phyloP scores from a whole-genome alignment of 2,797 vertebrate genomes.

The Microctenopoma steveboyesi region DNA sequence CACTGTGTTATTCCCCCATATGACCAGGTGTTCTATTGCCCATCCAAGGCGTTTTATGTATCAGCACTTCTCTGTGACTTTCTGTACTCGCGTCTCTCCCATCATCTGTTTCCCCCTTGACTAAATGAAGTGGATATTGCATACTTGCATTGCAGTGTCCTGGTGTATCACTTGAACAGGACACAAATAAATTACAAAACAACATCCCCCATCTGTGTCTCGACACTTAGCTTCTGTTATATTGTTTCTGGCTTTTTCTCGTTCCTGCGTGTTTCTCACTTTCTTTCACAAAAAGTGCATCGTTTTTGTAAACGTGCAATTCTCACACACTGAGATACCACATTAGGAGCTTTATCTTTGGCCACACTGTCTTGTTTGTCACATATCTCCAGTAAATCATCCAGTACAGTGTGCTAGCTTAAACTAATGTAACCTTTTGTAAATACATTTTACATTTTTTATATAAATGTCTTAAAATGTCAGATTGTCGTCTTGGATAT shows the following conservation, averaged over 20 bases:
- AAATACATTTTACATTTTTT: no score
- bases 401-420: no score
- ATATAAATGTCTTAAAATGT: no score
- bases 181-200: slow-evolving; percentile 15
- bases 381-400: not conserved
- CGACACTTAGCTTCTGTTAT: not conserved
- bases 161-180: slow-evolving; percentile 22
- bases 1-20: slow-evolving; percentile 31
- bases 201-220: not conserved
- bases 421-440: no score
- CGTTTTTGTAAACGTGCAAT: no score
- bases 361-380: not conserved
- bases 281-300: not conserved
- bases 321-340: not conserved
- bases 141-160: slow-evolving; percentile 41
- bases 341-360: not conserved
- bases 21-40: slow-evolving; percentile 46
- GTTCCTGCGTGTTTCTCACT: not conserved
- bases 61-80: slow-evolving; percentile 49
- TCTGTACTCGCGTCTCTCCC: slow-evolving; percentile 3
- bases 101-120: slow-evolving; percentile 35
- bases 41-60: slow-evolving; percentile 38
- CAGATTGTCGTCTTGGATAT: no score
- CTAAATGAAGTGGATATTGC: slow-evolving; percentile 54
- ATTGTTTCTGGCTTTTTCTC: not conserved